These are phyloP conservation scores for Fundulus diaphanus DNA, from an alignment of 2,797 vertebrate species.

Conservation along the genomic window DNA sequence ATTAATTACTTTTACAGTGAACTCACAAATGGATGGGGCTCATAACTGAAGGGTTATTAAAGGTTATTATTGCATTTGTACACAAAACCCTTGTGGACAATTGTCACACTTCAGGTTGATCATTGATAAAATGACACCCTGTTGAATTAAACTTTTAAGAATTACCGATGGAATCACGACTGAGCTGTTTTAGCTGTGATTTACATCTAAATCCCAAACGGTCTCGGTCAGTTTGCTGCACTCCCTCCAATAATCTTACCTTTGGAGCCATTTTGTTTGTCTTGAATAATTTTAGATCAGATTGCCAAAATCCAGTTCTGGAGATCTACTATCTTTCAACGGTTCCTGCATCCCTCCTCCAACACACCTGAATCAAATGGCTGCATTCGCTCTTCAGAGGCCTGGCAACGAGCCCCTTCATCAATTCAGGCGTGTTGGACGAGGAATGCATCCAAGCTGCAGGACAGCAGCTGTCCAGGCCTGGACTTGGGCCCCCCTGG, in stretches of 20 bases:
- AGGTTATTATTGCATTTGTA: too few species aligned
- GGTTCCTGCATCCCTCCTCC: neutral
- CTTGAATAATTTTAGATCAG: too few species aligned
- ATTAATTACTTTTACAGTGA: neutral
- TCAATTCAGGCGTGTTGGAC: neutral
- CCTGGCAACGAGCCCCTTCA: too few species aligned
- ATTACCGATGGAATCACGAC: neutral
- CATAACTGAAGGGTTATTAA: too few species aligned
- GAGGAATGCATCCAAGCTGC: neutral
- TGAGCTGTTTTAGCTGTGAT: neutral
- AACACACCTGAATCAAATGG: neutral
- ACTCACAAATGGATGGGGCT: neutral
- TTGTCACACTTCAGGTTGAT: neutral
- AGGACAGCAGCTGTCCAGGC: neutral
- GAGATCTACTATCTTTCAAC: neutral
- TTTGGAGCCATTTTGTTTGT: neutral
- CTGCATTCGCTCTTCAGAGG: neutral
- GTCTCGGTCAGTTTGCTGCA: neutral
- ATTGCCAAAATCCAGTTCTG: too few species aligned
- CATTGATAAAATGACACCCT: too few species aligned
- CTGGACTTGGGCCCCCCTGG: neutral
- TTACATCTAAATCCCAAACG: neutral
- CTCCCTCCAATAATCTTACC: neutral
- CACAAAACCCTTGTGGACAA: neutral
- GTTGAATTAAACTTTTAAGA: too few species aligned